Evolutionary conservation across 2,113 vertebrate species (phyloP).

Genomic region (Galeopterus variegatus): DNA sequence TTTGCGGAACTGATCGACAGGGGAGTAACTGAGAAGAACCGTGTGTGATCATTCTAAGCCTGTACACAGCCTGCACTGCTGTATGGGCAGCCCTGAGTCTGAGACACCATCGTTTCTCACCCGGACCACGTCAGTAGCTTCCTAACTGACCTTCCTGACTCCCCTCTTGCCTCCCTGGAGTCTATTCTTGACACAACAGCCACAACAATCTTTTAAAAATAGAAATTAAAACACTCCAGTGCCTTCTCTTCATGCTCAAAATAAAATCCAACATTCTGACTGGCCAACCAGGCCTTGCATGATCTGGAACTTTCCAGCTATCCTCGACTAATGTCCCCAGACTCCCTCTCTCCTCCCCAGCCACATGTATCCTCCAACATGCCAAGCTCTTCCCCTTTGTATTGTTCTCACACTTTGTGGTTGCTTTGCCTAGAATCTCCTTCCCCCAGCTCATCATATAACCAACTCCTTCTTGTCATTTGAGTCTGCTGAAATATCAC

Average conservation of each 20-base stretch:
- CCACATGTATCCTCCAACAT: neutral
- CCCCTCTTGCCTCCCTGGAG: neutral
- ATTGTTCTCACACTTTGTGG: neutral
- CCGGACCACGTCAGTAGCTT: neutral
- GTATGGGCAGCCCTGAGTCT: fast-evolving
- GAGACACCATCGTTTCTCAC: neutral
- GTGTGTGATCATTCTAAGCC: neutral
- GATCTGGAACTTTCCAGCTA: neutral
- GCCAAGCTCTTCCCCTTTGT: neutral
- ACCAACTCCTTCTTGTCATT: neutral
- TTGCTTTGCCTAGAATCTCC: neutral
- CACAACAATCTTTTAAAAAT: neutral
- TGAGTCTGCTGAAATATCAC: neutral
- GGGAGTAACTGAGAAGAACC: neutral
- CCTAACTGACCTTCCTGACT: neutral
- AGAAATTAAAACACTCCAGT: neutral
- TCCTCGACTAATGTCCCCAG: neutral
- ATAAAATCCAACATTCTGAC: neutral
- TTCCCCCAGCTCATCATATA: neutral
- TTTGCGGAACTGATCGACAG: neutral
- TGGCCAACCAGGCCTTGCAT: neutral
- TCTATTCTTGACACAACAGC: neutral
- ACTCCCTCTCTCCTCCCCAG: fast-evolving
- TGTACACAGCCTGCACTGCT: too few relatives aligned
- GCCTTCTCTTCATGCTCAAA: neutral